Conservation (phyloP, 1,140 invertebrate genomes). For the Chironomus striatipennis region DNA sequence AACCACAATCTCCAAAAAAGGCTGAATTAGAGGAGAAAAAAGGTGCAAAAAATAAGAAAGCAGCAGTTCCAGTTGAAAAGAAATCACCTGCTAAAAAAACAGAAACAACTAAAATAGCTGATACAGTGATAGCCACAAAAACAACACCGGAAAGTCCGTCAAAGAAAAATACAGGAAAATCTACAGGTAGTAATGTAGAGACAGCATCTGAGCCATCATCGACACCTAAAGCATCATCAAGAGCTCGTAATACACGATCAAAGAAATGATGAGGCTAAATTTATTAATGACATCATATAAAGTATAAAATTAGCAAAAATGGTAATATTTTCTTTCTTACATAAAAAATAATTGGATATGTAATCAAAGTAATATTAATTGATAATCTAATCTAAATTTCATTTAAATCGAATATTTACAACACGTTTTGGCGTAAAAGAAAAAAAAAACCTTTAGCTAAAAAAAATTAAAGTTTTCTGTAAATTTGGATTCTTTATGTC, state of each 20-base stretch:
- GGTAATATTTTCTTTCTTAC: neutral
- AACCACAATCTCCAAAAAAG: neutral
- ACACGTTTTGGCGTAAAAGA: neutral
- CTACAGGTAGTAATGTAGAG: neutral
- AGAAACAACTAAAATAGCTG: neutral
- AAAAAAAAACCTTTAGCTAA: neutral
- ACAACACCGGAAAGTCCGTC: no score
- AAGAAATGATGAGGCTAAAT: conserved; percentile 17
- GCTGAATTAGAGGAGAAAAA: neutral
- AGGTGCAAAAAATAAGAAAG: neutral
- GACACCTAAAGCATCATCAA: neutral
- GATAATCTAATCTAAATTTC: neutral
- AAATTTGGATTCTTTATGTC: no score
- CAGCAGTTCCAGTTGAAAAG: neutral
- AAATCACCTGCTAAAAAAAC: neutral
- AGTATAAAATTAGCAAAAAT: neutral
- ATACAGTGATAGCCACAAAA: no score
- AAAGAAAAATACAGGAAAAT: neutral
- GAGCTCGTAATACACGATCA: neutral
- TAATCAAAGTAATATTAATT: neutral
- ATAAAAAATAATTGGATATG: neutral
- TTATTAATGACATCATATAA: neutral
- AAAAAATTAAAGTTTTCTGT: neutral
- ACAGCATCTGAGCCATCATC: neutral
- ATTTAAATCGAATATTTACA: conserved; percentile 14